Evolutionary conservation across 2,888 invertebrate genomes (phyloP).

Genomic region (Epinotia demarniana): DNA sequence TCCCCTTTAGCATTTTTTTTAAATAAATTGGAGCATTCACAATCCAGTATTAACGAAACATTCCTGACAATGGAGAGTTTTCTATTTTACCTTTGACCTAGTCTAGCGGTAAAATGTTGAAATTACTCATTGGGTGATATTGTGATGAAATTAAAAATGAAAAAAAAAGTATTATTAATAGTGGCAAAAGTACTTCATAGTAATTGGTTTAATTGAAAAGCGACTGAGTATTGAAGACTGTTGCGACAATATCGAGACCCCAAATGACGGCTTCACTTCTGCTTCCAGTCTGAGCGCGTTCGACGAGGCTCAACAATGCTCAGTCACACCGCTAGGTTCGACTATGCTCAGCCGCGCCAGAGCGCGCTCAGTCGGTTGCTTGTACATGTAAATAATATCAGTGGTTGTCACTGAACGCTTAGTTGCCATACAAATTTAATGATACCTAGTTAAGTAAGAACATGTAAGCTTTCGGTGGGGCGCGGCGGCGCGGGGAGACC

Average conservation of each 20-base stretch:
- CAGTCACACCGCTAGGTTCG: neutral
- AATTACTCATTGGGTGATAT: slow-evolving; percentile 81
- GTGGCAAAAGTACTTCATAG: slow-evolving; percentile 71
- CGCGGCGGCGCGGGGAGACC: slow-evolving; percentile 49
- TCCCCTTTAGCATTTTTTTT: slow-evolving; percentile 28
- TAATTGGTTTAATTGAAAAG: slow-evolving; percentile 65
- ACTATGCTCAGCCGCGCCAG: slow-evolving; percentile 11
- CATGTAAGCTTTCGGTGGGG: slow-evolving; percentile 60
- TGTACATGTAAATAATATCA: slow-evolving; percentile 77
- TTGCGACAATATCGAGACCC: slow-evolving; percentile 66
- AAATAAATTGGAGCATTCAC: slow-evolving; percentile 53
- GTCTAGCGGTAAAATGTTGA: slow-evolving; percentile 61
- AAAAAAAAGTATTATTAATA: slow-evolving; percentile 72
- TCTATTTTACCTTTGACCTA: slow-evolving; percentile 64
- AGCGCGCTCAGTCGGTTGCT: slow-evolving; percentile 46
- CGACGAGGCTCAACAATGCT: neutral
- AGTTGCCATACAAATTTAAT: slow-evolving; percentile 83
- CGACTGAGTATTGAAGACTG: slow-evolving; percentile 76
- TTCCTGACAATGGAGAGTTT: slow-evolving; percentile 79
- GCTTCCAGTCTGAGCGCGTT: slow-evolving; percentile 31
- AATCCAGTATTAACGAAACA: slow-evolving; percentile 76
- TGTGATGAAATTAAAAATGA: slow-evolving; percentile 64
- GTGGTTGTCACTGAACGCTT: slow-evolving; percentile 78
- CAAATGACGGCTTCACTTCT: slow-evolving; percentile 36
- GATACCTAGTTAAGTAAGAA: slow-evolving; percentile 71